Base-by-base conservation (phyloP, 2,797 vertebrate species). In the Helicolenus hilgendorfi region DNA sequence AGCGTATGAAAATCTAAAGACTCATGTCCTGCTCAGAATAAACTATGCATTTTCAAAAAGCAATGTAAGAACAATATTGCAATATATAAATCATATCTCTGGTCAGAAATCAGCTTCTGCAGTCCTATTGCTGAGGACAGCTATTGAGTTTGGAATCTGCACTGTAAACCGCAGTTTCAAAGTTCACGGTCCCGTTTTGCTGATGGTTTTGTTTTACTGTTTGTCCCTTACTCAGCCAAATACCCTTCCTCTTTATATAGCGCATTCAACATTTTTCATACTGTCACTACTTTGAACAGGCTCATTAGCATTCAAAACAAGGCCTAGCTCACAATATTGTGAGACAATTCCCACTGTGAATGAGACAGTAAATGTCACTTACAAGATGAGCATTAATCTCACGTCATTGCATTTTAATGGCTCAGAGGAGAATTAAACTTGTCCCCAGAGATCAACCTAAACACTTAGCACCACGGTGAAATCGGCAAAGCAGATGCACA, bases 291-390 rank as follows among this genome's bases (percentile, higher is more conserved):
- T 76, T 79, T 80, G 41, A 86, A 65, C 69, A 68, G 84, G 78
- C 95, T 95, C 88, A 95, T 95, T 87, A 85, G 87, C 74, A 95
- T 96, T 96, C 89, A 80, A 82, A 91, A 91, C 79, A 86, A 92
- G 72, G 22, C 11, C 38, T 1, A 4, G 60, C 31, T 4, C 63
- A 77, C 84, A 89, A 84, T 85, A 92, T 60, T 85, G 71, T 64
- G 3, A 82, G 72, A 88, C 79, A 69, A 93, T 94, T 95, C 94
- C 77, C 36, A 80, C 10, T 2, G 81, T 90, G 92, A 96, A 95
- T 81, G 83, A 89, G 81, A 95, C 93, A 86, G 89, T 94, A 94
- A 95, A 96, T 94, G 91, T 94, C 87, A 93, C 82, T 89, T 88
- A 89, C 70, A 91, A 91, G 86, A 95, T 78, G 89, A 94, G 59